Evolutionary conservation across 2,888 invertebrate genomes (phyloP).

Genomic region (Monochamus alternatus): DNA sequence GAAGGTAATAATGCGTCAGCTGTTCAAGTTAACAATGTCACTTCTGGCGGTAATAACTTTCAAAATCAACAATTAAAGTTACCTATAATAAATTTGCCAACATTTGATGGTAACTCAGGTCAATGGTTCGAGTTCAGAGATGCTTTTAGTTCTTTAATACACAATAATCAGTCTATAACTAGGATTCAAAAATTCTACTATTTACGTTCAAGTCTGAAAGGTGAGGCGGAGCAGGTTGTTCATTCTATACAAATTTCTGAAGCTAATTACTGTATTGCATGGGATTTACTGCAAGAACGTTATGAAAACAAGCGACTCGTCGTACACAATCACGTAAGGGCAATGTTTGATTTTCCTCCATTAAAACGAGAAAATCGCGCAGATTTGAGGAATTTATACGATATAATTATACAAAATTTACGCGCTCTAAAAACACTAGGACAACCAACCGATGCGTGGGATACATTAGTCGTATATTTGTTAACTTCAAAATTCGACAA

Average conservation of each 20-base stretch:
- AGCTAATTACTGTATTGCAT: background rate
- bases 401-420: background rate
- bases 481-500: background rate
- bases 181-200: background rate
- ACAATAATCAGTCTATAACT: background rate
- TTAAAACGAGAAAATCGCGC: background rate
- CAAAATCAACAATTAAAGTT: background rate
- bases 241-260: too few relatives aligned
- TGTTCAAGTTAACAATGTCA: background rate
- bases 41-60: background rate
- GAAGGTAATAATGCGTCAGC: background rate
- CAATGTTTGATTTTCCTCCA: background rate
- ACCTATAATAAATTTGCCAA: background rate
- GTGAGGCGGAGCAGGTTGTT: too few relatives aligned
- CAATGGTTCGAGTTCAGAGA: constrained; percentile 1
- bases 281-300: background rate
- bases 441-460: background rate
- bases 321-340: background rate
- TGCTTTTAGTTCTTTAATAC: background rate
- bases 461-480: too few relatives aligned
- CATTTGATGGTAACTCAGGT: background rate
- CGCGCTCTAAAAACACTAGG: background rate
- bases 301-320: background rate
- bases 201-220: background rate
- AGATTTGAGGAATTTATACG: background rate